phyloP scores from a whole-genome alignment of 2,113 vertebrate genomes.

The Clarias magur region DNA sequence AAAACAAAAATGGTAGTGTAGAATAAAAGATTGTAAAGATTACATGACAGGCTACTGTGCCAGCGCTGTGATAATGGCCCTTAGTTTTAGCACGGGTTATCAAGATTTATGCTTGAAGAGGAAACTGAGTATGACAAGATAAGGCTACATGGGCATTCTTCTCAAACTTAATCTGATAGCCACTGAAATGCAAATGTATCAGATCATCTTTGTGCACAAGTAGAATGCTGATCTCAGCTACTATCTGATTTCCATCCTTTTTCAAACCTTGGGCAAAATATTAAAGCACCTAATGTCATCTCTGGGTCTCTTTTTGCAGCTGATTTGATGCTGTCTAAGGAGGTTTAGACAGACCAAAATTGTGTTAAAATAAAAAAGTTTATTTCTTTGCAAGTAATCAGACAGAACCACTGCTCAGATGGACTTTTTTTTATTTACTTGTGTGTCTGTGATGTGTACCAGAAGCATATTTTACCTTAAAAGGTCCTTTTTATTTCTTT shows the following conservation, averaged over 20 bases:
- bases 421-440: background rate
- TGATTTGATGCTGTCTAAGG: background rate
- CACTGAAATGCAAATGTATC: conserved; percentile 16
- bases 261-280: background rate
- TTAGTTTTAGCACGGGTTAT: conserved; percentile 2
- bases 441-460: too few relatives aligned
- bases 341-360: background rate
- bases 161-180: conserved; percentile 25
- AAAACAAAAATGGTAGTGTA: background rate
- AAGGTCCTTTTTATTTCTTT: background rate
- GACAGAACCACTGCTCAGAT: background rate
- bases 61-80: background rate
- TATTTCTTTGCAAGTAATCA: background rate
- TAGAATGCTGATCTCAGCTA: conserved; percentile 17
- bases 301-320: background rate
- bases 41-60: too few relatives aligned
- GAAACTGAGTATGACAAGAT: conserved; percentile 29
- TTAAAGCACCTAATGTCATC: background rate
- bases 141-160: conserved; percentile 1
- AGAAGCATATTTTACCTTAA: background rate
- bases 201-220: conserved; percentile 15
- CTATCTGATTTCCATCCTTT: background rate
- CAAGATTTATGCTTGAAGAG: background rate
- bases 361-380: background rate
- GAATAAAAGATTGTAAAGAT: background rate